These are phyloP conservation scores for Pelvicachromis taeniatus DNA, from an alignment of 2,113 vertebrate genomes.

Conservation along the genomic window DNA sequence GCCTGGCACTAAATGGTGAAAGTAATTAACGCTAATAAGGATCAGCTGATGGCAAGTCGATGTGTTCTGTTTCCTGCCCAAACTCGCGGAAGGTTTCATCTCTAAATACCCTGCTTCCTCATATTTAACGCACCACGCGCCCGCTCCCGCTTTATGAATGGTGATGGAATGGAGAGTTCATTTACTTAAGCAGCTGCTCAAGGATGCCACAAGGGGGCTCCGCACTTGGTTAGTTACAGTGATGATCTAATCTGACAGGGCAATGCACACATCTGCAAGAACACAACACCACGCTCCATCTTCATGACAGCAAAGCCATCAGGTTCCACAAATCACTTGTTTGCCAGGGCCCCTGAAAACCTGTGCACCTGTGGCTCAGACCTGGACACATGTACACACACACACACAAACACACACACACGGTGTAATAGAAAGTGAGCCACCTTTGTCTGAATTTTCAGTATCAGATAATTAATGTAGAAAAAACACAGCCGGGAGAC, in stretches of 20 bases:
- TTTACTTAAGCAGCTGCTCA: neutral
- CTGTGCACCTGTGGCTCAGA: slow-evolving; percentile 34
- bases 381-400: neutral
- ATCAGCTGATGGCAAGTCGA: slow-evolving; percentile 19
- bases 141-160: neutral
- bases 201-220: neutral
- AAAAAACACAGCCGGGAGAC: neutral
- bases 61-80: neutral
- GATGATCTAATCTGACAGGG: neutral
- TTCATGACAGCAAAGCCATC: neutral
- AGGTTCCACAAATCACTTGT: slow-evolving; percentile 10
- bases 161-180: neutral
- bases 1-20: slow-evolving; percentile 26
- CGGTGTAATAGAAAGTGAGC: neutral
- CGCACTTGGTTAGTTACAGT: neutral
- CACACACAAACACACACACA: neutral
- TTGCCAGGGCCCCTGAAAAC: neutral
- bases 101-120: neutral
- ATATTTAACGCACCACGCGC: neutral
- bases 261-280: neutral
- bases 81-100: neutral
- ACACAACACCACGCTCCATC: neutral
- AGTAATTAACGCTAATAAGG: slow-evolving; percentile 34
- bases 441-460: neutral
- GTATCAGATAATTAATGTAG: neutral